These are phyloP conservation scores for Gasterosteus aculeatus DNA, from an alignment of 2,113 vertebrate genomes.

Conservation along the genomic window DNA sequence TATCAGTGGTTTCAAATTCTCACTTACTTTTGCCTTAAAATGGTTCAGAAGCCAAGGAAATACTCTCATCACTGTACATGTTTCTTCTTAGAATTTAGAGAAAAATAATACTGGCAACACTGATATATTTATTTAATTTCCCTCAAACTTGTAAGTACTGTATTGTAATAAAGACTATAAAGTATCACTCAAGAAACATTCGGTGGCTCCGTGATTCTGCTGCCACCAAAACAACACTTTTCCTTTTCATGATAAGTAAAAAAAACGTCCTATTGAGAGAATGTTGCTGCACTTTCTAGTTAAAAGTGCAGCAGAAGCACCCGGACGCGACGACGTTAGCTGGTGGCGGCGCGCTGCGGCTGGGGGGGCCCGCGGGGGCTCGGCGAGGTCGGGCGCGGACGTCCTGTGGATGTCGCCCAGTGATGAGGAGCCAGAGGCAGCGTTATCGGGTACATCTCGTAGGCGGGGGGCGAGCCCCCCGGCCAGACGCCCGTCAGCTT, in stretches of 20 bases:
- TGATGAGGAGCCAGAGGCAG: constrained; percentile 41
- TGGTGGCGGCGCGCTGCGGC: neutral
- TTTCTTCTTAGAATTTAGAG: constrained; percentile 44
- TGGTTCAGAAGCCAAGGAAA: constrained; percentile 74
- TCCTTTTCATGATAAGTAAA: constrained; percentile 22
- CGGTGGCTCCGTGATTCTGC: constrained; percentile 54
- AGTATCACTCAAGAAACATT: constrained; percentile 54
- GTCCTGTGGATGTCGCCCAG: constrained; percentile 18
- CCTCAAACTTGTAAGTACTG: constrained; percentile 67
- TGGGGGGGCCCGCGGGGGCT: neutral
- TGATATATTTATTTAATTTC: constrained; percentile 59
- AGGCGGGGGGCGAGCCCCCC: constrained; percentile 26
- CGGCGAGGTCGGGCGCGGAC: neutral
- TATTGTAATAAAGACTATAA: constrained; percentile 73
- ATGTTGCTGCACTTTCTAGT: neutral
- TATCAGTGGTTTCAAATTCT: constrained; percentile 61
- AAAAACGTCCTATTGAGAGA: neutral
- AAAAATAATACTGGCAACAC: constrained; percentile 29
- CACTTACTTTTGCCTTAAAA: constrained; percentile 74
- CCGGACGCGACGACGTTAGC: neutral
- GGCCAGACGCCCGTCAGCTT: constrained; percentile 28
- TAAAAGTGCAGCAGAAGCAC: constrained; percentile 12
- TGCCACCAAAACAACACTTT: constrained; percentile 53
- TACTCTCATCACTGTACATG: constrained; percentile 36
- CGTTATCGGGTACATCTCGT: constrained; percentile 51